Base-by-base conservation (phyloP, 2,113 vertebrate genomes). In the Oncorhynchus mykiss region DNA sequence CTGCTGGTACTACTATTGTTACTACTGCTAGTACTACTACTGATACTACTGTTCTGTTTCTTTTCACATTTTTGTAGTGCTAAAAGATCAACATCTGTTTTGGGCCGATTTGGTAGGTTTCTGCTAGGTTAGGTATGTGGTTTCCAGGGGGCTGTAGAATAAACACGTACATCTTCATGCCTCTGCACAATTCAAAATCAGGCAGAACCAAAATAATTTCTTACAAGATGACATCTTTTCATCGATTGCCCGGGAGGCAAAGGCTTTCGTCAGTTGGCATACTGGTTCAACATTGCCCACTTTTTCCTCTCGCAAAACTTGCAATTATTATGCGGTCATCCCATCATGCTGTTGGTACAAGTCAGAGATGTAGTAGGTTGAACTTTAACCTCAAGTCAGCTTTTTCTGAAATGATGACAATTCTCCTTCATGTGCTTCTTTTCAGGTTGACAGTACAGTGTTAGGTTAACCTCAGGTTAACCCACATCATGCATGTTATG, bases 131-230 rank as follows among this genome's bases (percentile, higher is more conserved):
- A 27, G 11, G 20, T 34, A 2, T 29, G 57, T 66, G 59, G 68
- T 31, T 54, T 67, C 68, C 75, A 9, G 22, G 49, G 24, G 64
- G 51, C 13, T 67, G 49, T 20, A 18, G 51, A 54, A 51, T 1
- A 51, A 65, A 71, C 8, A 70, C 75, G 66, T 70, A 78, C 39
- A 78, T 57, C 60, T 48, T 71, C 48, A 73, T 22, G 59, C n/a
- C 6, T 60, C n/a, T 60, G 59, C 72, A 74, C 48, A 51, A 31
- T 68, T 18, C 5, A 24, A 34, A 78, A 72, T 74, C n/a, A 71
- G 62, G 5, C 27, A 31, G 71, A 74, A 70, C 71, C 73, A 74
- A 79, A 65, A 76, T 70, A 22, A 74, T 64, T 71, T 76, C 65
- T 59, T 76, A 72, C 34, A 57, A 81, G 45, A 73, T 71, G 72